Percentiles rank a stretch among this genome's conserved stretches.
Conservation (phyloP, 1,140 invertebrate genomes). For the Bombus huntii region DNA sequence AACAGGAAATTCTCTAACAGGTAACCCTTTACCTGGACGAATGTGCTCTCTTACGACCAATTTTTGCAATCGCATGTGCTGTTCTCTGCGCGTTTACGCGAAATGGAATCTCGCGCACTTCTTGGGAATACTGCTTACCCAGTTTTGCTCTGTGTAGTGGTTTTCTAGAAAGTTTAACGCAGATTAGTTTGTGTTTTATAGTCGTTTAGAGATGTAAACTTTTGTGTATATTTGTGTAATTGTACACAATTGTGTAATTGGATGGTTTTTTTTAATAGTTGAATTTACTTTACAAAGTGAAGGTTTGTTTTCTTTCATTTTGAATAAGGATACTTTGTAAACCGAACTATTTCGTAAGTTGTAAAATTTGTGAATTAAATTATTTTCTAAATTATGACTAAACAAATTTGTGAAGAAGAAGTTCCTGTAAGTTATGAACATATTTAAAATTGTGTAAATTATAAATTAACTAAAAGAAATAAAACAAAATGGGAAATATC, state of each 20-base stretch:
- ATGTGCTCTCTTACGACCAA: not conserved
- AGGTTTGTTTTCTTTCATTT: not conserved
- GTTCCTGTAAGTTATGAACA: too few relatives aligned
- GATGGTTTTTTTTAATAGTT: not conserved
- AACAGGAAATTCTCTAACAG: slow-evolving; percentile 7
- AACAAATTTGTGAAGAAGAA: too few relatives aligned
- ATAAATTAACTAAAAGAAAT: too few relatives aligned
- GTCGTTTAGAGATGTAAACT: not conserved
- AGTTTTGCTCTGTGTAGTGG: not conserved
- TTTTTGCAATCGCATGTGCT: not conserved
- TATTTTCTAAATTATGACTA: too few relatives aligned
- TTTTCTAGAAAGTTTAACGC: not conserved
- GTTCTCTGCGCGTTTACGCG: not conserved
- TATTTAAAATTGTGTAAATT: too few relatives aligned
- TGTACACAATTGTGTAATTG: not conserved
- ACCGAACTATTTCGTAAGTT: not conserved
- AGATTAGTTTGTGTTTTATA: not conserved
- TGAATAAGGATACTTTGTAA: not conserved
- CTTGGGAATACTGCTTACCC: not conserved
- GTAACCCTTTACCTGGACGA: slow-evolving; percentile 7
- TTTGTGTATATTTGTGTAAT: not conserved
- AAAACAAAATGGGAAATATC: too few relatives aligned
- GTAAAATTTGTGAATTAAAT: too few relatives aligned
- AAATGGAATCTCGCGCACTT: not conserved
- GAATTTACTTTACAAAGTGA: not conserved